These are phyloP conservation scores for Sander lucioperca DNA, from an alignment of 2,113 vertebrate genomes.

Conservation along the genomic window DNA sequence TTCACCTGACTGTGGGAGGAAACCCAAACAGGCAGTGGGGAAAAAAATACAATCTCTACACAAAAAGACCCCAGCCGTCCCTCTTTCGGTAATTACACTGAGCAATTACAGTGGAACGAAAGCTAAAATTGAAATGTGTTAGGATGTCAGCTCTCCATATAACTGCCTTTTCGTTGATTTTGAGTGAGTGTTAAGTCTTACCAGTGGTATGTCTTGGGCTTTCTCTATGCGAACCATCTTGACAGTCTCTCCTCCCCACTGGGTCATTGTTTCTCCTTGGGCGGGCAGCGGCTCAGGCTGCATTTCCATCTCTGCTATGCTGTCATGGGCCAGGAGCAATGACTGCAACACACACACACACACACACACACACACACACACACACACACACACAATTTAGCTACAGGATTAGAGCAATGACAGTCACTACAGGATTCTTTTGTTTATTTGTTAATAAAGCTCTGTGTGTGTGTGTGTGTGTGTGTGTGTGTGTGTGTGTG, in stretches of 20 bases:
- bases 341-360: constrained; percentile 80
- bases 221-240: constrained; percentile 98
- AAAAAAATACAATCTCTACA: not conserved
- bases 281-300: constrained; percentile 87
- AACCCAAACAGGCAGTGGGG: too few relatives aligned
- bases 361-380: not conserved
- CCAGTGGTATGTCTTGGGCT: constrained; percentile 94
- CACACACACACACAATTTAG: not conserved
- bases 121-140: not conserved
- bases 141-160: not conserved
- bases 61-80: not conserved
- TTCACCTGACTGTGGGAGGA: too few relatives aligned
- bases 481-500: too few relatives aligned
- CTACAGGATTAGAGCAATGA: not conserved
- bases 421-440: not conserved
- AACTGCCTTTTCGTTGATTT: not conserved
- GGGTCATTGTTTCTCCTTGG: constrained; percentile 89
- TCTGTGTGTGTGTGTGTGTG: too few relatives aligned
- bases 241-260: constrained; percentile 95
- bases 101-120: not conserved
- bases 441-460: not conserved
- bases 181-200: constrained; percentile 75
- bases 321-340: constrained; percentile 93
- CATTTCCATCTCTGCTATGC: constrained; percentile 95
- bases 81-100: not conserved